Percentiles rank a stretch among this genome's conserved stretches.
phyloP scores from a whole-genome alignment of 1,140 invertebrate species.

The Drosophila ananassae region DNA sequence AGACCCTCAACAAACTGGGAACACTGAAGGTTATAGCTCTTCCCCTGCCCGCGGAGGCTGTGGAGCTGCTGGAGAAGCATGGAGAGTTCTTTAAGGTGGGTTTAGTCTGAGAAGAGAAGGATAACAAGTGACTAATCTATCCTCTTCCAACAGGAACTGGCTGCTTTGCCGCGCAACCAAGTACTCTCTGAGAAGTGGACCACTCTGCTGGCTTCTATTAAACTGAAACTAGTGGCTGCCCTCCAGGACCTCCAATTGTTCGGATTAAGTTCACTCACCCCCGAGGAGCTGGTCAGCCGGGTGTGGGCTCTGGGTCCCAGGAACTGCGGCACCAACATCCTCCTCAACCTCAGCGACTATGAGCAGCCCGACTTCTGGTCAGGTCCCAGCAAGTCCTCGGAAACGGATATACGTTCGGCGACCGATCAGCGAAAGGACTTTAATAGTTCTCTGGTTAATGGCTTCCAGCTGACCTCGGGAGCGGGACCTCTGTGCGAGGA shows the following conservation, averaged over 20 bases:
- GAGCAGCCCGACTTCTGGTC: constrained; percentile 75
- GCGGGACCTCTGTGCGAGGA: constrained; percentile 97
- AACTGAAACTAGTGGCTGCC: constrained; percentile 87
- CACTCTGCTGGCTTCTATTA: constrained; percentile 84
- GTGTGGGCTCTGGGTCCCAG: constrained; percentile 97
- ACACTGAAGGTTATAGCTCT: constrained; percentile 91
- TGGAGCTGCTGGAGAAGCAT: constrained; percentile 86
- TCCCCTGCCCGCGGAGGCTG: constrained; percentile 91
- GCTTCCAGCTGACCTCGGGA: constrained; percentile 96
- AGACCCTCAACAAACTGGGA: constrained; percentile 90
- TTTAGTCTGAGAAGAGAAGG: not conserved
- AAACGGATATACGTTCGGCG: constrained; percentile 47
- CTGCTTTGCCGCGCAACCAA: constrained; percentile 46
- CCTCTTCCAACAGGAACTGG: constrained; percentile 45
- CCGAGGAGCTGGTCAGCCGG: constrained; percentile 85
- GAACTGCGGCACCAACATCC: constrained; percentile 94
- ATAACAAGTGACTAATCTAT: not conserved
- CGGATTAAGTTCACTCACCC: constrained; percentile 31
- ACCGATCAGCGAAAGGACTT: constrained; percentile 86
- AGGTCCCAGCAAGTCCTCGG: constrained; percentile 29
- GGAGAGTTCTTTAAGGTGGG: constrained; percentile 85
- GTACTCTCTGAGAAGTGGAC: constrained; percentile 69
- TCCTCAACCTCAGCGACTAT: constrained; percentile 90
- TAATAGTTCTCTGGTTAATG: constrained; percentile 94
- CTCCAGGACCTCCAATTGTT: constrained; percentile 84